Percentiles rank a stretch among this genome's conserved stretches.
These are phyloP conservation scores for Stigmatopora argus DNA, from an alignment of 2,113 vertebrate genomes.

Conservation along the genomic window DNA sequence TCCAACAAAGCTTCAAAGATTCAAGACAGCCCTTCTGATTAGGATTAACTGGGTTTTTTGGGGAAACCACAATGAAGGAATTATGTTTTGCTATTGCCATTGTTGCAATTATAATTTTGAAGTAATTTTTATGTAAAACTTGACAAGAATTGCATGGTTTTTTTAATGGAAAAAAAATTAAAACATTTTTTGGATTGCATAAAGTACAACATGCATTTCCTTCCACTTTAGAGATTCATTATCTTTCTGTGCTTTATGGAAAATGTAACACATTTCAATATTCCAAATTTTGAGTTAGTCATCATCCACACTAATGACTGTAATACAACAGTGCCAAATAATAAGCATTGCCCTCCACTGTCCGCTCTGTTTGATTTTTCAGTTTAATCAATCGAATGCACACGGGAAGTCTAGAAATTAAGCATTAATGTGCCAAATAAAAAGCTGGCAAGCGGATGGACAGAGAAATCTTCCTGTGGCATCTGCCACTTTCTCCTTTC, in stretches of 20 bases:
- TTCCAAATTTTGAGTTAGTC: not conserved
- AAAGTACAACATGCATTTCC: not conserved
- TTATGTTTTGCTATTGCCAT: not conserved
- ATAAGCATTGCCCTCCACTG: not conserved
- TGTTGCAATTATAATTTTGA: not conserved
- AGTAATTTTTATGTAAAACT: not conserved
- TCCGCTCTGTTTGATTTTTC: constrained; percentile 7
- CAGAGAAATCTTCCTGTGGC: not conserved
- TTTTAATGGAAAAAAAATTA: not conserved
- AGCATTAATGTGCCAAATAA: constrained; percentile 22
- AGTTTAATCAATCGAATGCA: constrained; percentile 20
- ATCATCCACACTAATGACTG: not conserved
- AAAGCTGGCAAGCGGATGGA: constrained; percentile 23
- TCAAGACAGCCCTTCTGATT: not conserved
- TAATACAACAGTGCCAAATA: not conserved
- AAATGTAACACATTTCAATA: not conserved
- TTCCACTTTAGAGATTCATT: not conserved
- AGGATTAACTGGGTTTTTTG: not conserved
- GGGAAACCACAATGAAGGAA: not conserved
- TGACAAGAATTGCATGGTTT: too few relatives aligned
- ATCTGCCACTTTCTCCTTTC: constrained; percentile 5
- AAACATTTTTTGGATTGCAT: not conserved
- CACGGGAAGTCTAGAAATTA: not conserved
- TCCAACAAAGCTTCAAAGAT: constrained; percentile 16
- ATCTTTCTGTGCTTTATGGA: not conserved